phyloP scores from a whole-genome alignment of 2,113 vertebrate species.

The Prunella fulvescens region DNA sequence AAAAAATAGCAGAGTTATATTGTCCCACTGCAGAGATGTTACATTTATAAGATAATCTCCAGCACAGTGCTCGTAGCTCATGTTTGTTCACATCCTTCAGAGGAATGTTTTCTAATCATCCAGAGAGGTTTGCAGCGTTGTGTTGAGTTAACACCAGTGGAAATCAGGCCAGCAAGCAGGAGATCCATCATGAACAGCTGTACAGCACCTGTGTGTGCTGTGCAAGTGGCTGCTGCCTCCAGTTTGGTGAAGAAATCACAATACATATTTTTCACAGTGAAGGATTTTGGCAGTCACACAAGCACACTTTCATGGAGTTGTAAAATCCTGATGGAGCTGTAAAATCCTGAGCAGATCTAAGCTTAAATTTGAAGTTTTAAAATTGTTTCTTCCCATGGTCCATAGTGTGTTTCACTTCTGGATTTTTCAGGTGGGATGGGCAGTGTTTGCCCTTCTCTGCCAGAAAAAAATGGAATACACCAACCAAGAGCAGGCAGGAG shows the following conservation, averaged over 20 bases:
- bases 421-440: neutral
- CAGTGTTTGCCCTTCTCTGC: neutral
- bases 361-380: slow-evolving; percentile 11
- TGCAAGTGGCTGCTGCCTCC: neutral
- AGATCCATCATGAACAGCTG: neutral
- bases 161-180: slow-evolving; percentile 7
- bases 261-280: neutral
- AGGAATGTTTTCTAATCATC: slow-evolving; percentile 25
- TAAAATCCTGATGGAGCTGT: slow-evolving; percentile 31
- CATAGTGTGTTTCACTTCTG: neutral
- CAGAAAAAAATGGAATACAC: neutral
- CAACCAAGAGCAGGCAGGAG: neutral
- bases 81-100: neutral
- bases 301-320: neutral
- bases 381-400: neutral
- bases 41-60: neutral
- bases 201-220: neutral
- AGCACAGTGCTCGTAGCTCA: neutral
- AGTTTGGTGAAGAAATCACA: neutral
- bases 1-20: neutral
- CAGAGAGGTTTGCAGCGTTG: neutral
- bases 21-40: neutral
- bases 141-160: neutral
- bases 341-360: slow-evolving; percentile 12
- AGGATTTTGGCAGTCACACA: neutral